Conservation (phyloP, 2,113 vertebrate genomes). For the Calypte anna region DNA sequence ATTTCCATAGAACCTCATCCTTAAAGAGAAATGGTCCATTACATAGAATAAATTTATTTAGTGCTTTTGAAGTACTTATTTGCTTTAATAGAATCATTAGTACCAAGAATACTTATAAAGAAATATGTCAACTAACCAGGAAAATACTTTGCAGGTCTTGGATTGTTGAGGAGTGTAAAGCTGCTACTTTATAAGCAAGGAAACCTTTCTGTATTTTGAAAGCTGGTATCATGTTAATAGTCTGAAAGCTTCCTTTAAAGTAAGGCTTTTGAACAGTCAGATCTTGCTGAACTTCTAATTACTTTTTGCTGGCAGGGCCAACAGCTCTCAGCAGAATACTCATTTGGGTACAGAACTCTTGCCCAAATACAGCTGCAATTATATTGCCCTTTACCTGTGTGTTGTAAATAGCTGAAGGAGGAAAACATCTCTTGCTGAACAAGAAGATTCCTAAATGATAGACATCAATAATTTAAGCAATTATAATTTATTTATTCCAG, state of each 20-base stretch:
- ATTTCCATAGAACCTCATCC: background rate
- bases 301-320: slow-evolving; percentile 13
- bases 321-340: background rate
- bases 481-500: slow-evolving; percentile 37
- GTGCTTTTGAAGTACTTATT: background rate
- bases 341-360: background rate
- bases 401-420: background rate
- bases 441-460: background rate
- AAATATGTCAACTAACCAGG: background rate
- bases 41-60: background rate
- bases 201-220: background rate
- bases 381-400: background rate
- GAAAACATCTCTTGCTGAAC: slow-evolving; percentile 28
- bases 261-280: background rate
- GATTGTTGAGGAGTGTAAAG: background rate
- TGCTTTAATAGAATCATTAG: background rate
- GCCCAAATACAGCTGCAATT: background rate
- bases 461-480: slow-evolving; percentile 21
- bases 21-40: background rate
- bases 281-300: background rate
- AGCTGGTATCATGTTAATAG: background rate
- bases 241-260: background rate
- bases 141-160: background rate
- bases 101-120: background rate
- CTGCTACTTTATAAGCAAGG: background rate